phyloP scores from a whole-genome alignment of 1,140 invertebrate species.

The Mercenaria mercenaria region DNA sequence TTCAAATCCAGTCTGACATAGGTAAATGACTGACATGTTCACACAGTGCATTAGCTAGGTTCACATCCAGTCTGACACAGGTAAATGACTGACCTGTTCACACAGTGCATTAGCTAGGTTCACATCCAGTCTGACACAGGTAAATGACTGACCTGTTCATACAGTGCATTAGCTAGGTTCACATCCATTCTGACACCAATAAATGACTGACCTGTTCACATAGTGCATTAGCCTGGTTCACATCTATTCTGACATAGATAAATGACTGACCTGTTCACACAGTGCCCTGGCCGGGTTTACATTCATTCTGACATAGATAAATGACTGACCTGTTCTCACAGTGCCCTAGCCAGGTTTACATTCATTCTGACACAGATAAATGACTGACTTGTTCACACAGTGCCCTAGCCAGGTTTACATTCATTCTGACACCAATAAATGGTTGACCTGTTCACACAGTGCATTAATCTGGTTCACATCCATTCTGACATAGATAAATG shows the following conservation, averaged over 20 bases:
- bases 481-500: no score
- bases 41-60: conserved; percentile 76
- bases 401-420: conserved; percentile 69
- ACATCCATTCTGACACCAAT: conserved; percentile 73
- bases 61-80: conserved; percentile 71
- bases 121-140: conserved; percentile 72
- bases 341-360: conserved; percentile 68
- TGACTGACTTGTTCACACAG: conserved; percentile 78
- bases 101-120: conserved; percentile 75
- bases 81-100: conserved; percentile 75
- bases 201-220: conserved; percentile 76
- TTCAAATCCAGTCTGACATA: no score
- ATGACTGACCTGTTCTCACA: conserved; percentile 78
- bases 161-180: conserved; percentile 73
- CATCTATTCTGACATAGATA: conserved; percentile 73
- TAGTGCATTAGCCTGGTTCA: conserved; percentile 71
- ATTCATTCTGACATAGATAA: conserved; percentile 71
- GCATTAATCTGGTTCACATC: no score
- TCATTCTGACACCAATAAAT: conserved; percentile 72
- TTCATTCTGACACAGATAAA: conserved; percentile 71
- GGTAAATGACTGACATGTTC: conserved; percentile 75
- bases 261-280: conserved; percentile 76
- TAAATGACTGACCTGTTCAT: conserved; percentile 76
- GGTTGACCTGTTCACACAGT: no score
- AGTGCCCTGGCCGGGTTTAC: conserved; percentile 71